Evolutionary conservation across 2,113 vertebrate species (phyloP).

Genomic region (Tapirus terrestris): DNA sequence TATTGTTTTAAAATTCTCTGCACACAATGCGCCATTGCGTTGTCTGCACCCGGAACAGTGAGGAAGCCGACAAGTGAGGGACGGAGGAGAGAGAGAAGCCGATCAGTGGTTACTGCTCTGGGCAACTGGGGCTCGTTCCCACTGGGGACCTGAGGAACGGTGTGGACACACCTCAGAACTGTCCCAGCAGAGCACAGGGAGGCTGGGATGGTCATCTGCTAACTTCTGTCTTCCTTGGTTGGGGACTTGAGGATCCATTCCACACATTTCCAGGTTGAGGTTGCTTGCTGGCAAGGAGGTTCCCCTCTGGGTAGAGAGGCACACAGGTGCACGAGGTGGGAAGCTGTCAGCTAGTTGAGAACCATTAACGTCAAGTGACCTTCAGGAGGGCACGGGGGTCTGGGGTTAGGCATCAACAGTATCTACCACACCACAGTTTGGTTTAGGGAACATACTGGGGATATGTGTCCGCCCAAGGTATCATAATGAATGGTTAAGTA

Average conservation of each 20-base stretch:
- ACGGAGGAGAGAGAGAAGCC: background rate
- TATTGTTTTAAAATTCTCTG: conserved; percentile 26
- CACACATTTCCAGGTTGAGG: background rate
- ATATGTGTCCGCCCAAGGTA: background rate
- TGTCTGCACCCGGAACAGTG: background rate
- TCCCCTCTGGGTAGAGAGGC: background rate
- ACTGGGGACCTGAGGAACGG: background rate
- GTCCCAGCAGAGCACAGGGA: background rate
- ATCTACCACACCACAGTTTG: background rate
- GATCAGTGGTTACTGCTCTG: background rate
- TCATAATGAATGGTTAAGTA: background rate
- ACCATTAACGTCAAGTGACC: background rate
- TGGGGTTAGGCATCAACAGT: background rate
- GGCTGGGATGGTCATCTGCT: background rate
- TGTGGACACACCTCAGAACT: background rate
- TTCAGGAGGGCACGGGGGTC: background rate
- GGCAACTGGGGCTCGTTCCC: background rate
- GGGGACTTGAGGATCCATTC: background rate
- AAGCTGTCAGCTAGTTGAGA: background rate
- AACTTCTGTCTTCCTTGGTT: background rate
- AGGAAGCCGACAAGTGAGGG: background rate
- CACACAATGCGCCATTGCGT: background rate
- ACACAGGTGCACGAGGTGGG: background rate
- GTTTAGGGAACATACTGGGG: background rate
- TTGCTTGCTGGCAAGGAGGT: background rate